Conservation (phyloP, 2,113 vertebrate species). For the Redunca redunca region DNA sequence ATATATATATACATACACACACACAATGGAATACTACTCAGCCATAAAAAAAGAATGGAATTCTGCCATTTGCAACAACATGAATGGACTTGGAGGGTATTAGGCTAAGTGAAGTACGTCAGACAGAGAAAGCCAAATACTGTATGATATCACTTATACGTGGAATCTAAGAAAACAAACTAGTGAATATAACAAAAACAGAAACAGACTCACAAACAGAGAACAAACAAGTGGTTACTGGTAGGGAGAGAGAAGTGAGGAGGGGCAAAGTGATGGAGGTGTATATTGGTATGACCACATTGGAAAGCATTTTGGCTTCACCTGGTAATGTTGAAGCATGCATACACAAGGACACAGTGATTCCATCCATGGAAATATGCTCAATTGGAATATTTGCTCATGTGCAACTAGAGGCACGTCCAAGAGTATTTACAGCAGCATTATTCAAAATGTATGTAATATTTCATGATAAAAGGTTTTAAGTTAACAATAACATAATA, state of each 20-base stretch:
- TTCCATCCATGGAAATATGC: not conserved
- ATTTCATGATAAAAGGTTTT: not conserved
- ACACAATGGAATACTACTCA: not conserved
- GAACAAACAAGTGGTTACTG: not conserved
- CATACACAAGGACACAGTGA: not conserved
- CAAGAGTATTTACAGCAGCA: not conserved
- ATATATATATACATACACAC: accelerated
- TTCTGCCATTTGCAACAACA: not conserved
- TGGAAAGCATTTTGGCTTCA: not conserved
- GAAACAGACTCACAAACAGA: not conserved
- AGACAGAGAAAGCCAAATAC: not conserved
- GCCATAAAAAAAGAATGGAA: not conserved
- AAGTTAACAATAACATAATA: not conserved
- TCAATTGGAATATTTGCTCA: not conserved
- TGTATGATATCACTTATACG: not conserved
- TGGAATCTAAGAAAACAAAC: not conserved
- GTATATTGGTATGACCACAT: not conserved
- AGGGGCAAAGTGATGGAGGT: not conserved
- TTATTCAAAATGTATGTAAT: not conserved
- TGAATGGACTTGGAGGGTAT: not conserved
- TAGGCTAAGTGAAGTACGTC: not conserved
- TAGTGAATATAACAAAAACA: not conserved
- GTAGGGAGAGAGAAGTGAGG: not conserved
- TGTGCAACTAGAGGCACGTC: not conserved
- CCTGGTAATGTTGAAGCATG: not conserved